A percentile compares a stretch with the other conserved stretches of the same genome.
Conservation (phyloP, 2,797 vertebrate genomes). For the Botia kubotai region DNA sequence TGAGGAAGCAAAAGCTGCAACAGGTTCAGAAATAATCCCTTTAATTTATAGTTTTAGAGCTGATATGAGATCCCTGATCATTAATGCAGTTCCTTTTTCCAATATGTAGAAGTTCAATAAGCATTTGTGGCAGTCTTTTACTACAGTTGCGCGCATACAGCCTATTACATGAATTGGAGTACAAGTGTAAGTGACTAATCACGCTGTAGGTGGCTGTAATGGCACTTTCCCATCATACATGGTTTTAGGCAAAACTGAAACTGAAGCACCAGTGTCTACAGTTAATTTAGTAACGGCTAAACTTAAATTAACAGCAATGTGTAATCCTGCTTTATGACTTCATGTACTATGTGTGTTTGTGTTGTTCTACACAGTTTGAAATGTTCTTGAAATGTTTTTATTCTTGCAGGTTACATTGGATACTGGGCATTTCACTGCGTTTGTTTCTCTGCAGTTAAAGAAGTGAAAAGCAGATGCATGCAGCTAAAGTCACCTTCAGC, state of each 20-base stretch:
- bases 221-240: not conserved
- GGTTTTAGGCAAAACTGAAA: not conserved
- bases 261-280: not conserved
- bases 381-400: not conserved
- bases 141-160: not conserved
- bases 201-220: too few relatives aligned
- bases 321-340: not conserved
- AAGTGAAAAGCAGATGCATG: not conserved
- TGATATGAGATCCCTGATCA: not conserved
- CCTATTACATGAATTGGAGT: too few relatives aligned
- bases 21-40: not conserved
- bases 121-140: not conserved
- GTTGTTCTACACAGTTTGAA: not conserved
- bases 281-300: not conserved
- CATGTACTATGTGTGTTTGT: not conserved
- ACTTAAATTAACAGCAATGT: not conserved
- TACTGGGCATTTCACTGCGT: not conserved
- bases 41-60: not conserved
- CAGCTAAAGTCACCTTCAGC: not conserved
- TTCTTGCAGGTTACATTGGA: not conserved
- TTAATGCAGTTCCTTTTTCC: not conserved
- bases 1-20: too few relatives aligned
- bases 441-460: slow-evolving; percentile 18
- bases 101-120: not conserved
- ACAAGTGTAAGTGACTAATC: too few relatives aligned